Evolutionary conservation across 2,888 invertebrate species (phyloP).

Genomic region (Acrocera orbiculus): DNA sequence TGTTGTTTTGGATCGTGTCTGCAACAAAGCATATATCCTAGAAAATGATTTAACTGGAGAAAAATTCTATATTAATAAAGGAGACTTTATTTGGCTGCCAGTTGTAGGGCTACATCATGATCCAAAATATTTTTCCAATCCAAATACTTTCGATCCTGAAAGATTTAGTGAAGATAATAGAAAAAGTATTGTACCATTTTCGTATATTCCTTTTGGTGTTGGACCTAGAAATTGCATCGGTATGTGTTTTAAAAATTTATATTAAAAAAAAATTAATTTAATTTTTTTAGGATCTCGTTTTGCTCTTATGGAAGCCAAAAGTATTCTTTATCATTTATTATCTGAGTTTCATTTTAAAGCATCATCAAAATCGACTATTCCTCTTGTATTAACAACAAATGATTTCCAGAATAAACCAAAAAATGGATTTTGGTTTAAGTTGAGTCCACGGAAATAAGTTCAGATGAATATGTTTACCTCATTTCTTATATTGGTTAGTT

Average conservation of each 20-base stretch:
- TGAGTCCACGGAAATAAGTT: not conserved
- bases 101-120: constrained; percentile 34
- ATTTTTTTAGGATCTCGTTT: constrained; percentile 8
- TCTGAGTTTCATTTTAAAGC: constrained; percentile 6
- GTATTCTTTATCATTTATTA: constrained; percentile 7
- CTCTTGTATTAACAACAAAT: constrained; percentile 1
- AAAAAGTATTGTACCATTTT: constrained; percentile 30
- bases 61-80: constrained; percentile 20
- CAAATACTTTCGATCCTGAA: constrained; percentile 39
- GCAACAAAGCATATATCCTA: constrained; percentile 34
- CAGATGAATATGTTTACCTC: no score
- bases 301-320: constrained; percentile 10
- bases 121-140: constrained; percentile 35
- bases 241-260: constrained; percentile 11
- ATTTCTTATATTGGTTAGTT: no score
- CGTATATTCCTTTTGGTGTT: constrained; percentile 37
- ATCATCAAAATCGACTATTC: constrained; percentile 7
- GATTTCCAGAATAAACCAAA: not conserved
- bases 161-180: constrained; percentile 41
- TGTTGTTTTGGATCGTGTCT: constrained; percentile 32
- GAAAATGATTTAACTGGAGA: constrained; percentile 17
- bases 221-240: constrained; percentile 48
- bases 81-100: constrained; percentile 24
- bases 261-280: no score
- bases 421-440: not conserved